Evolutionary conservation across 2,888 invertebrate species (phyloP).

Genomic region (Cataglyphis cursor): DNA sequence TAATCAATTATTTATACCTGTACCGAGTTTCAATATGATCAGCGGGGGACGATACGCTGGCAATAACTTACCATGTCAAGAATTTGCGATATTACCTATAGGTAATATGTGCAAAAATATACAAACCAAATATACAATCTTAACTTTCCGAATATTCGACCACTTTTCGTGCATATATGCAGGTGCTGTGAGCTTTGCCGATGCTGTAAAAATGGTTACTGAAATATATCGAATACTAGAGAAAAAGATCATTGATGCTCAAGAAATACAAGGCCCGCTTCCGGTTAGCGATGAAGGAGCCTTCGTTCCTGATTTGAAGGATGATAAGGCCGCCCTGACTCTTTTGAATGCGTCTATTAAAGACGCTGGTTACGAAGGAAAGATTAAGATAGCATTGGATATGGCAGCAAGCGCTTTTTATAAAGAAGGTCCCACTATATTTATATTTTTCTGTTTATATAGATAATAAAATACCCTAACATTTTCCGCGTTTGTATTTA

Average conservation of each 20-base stretch:
- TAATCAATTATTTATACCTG: constrained; percentile 78
- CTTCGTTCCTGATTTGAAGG: constrained; percentile 81
- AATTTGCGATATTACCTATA: constrained; percentile 82
- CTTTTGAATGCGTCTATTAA: constrained; percentile 80
- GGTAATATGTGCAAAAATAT: constrained; percentile 45
- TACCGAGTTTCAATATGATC: constrained; percentile 83
- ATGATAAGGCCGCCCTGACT: constrained; percentile 78
- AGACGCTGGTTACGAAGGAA: constrained; percentile 79
- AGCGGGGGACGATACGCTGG: constrained; percentile 80
- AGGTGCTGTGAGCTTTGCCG: constrained; percentile 83
- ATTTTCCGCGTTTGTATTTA: background rate
- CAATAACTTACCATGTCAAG: constrained; percentile 80
- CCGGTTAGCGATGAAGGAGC: constrained; percentile 78
- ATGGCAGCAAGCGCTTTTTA: constrained; percentile 81
- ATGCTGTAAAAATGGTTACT: constrained; percentile 83
- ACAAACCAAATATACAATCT: background rate
- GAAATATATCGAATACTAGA: constrained; percentile 80
- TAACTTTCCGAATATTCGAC: background rate
- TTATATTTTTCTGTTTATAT: background rate
- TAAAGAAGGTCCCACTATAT: constrained; percentile 76
- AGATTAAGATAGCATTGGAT: constrained; percentile 80
- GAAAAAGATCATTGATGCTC: constrained; percentile 75
- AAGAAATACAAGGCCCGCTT: constrained; percentile 78
- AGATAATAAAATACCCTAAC: background rate
- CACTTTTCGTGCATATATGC: background rate